phyloP scores from a whole-genome alignment of 1,140 invertebrate genomes.

The Colletes latitarsis region DNA sequence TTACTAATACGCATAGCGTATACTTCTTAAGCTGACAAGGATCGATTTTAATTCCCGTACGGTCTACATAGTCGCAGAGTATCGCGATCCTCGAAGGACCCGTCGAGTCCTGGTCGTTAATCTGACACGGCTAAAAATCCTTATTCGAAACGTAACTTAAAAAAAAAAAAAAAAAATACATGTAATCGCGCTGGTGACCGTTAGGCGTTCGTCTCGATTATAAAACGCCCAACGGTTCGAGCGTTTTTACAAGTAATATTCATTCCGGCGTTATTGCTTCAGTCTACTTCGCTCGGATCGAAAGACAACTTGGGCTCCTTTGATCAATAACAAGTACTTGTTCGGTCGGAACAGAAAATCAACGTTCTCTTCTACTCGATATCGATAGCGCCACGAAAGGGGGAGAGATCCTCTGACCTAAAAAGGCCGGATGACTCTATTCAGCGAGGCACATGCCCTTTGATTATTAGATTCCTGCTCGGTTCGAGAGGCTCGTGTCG shows the following conservation, averaged over 20 bases:
- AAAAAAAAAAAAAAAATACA: too few species aligned
- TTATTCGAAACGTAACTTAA: too few species aligned
- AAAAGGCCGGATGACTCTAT: slow-evolving; percentile 38
- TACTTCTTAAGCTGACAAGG: not conserved
- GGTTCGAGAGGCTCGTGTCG: slow-evolving; percentile 24
- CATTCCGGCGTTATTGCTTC: not conserved
- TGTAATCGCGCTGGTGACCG: too few species aligned
- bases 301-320: slow-evolving; percentile 3
- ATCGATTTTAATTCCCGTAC: not conserved
- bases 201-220: not conserved
- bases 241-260: not conserved
- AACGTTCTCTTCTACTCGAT: slow-evolving; percentile 9
- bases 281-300: not conserved
- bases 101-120: not conserved
- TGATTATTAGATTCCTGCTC: slow-evolving; percentile 45
- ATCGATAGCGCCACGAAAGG: slow-evolving; percentile 4
- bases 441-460: slow-evolving; percentile 33
- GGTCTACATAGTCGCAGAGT: not conserved
- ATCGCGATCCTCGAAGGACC: not conserved
- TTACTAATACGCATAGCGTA: not conserved
- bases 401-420: slow-evolving; percentile 13
- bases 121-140: not conserved
- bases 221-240: not conserved
- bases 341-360: slow-evolving; percentile 11
- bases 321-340: slow-evolving; percentile 3